Base-by-base conservation (phyloP, 2,797 vertebrate species). In the Ctenopoma multispine region DNA sequence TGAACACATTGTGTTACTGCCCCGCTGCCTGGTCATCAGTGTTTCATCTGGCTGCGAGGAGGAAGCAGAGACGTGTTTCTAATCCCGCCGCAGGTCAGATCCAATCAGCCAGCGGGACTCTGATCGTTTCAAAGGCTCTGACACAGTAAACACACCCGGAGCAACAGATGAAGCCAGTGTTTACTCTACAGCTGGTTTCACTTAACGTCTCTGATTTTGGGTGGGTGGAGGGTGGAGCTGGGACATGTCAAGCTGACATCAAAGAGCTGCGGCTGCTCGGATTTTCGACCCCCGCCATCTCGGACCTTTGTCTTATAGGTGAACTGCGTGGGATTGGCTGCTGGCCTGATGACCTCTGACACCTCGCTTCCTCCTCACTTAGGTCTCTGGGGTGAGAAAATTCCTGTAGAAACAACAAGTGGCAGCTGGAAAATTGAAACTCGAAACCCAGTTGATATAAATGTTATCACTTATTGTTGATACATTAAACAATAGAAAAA, bases 81-180 rank as follows among this genome's bases (percentile, higher is more conserved):
- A 72, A 82, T 82, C 66, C 38, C 9, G 49, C 57, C 6, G 57
- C 56, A 57, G 67, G 76, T 77, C 64, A 38, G 41, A 70, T 56
- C 38, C 55, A 76, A 81, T 74, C 80, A 70, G 56, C 20, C 51
- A 13, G 47, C 50, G n/a, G 24, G 1, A 29, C 73, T 81, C 68
- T 71, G 75, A 79, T 75, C 38, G 27, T 76, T 74, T 82, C 76
- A 81, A 70, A 82, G 67, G 34, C 57, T 69, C 62, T 29, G 72
- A 69, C 54, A 40, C 36, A 24, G 20, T 71, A 81, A 83, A 83
- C 65, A 73, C 48, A 41, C 40, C 0, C 49, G 18, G 1, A 7
- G 17, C 15, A 12, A 46, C 53, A 61, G 51, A 61, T 31, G 53
- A 57, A 34, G 58, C 46, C 23, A 60, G 53, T 24, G 41, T 78